These are phyloP conservation scores for Neolamprologus longior DNA, from an alignment of 2,113 vertebrate species.

Conservation along the genomic window DNA sequence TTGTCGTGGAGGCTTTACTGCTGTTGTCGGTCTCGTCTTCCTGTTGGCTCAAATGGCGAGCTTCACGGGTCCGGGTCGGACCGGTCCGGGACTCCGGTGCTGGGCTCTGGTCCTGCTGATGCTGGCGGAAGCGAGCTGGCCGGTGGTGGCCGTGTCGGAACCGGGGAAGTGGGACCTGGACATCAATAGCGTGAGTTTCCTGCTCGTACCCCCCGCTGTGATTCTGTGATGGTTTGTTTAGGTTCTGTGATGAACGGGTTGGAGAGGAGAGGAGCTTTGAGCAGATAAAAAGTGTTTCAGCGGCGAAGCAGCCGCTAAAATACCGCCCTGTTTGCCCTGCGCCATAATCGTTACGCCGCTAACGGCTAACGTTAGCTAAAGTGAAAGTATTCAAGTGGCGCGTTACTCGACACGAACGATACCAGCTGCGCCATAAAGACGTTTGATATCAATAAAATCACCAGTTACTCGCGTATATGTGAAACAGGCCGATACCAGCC, in stretches of 20 bases:
- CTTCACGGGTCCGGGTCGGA: background rate
- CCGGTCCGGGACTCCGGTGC: background rate
- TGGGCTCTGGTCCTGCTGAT: slow-evolving; percentile 4
- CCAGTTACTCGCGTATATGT: background rate
- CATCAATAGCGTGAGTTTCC: slow-evolving; percentile 59
- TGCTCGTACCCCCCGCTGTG: background rate
- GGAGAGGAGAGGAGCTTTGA: background rate
- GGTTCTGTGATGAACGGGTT: fast-evolving
- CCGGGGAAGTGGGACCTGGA: slow-evolving; percentile 63
- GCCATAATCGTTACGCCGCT: background rate
- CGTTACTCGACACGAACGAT: background rate
- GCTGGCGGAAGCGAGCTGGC: background rate
- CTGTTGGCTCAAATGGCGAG: slow-evolving; percentile 37
- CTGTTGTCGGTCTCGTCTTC: background rate
- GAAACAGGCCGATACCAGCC: background rate
- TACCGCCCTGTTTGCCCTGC: background rate
- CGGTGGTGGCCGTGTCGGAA: slow-evolving; percentile 48
- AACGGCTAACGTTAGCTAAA: background rate
- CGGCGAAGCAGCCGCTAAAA: background rate
- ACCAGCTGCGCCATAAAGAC: background rate
- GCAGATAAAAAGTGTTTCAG: background rate
- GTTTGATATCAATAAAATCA: background rate
- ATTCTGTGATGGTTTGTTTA: background rate
- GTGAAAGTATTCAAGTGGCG: background rate
- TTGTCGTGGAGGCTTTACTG: background rate